Evolutionary conservation across 2,113 vertebrate genomes (phyloP), one percentile per base, ranked within the genome.

Genomic region (Tragelaphus imberbis): DNA sequence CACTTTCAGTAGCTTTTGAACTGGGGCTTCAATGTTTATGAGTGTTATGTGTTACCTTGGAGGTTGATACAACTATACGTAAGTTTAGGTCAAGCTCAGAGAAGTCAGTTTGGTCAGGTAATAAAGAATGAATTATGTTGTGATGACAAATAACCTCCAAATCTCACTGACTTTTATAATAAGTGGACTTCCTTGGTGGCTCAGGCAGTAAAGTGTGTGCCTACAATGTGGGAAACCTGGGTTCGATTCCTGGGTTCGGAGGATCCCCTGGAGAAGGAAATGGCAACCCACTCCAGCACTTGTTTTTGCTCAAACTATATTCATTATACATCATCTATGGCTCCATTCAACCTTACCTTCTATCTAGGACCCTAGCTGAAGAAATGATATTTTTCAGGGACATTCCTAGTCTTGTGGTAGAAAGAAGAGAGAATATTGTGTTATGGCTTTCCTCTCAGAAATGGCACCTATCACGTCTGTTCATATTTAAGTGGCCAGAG

Each of bases 401-500:
- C 58, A 71, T 84, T 75, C 33, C 75, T 75, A 51, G 3, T 58
- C 12, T 80, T 84, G 19, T 55, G 47, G 23, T 59, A 96, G 49
- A 93, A 28, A 95, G 16, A 88, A 88, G 81, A 91, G n/a, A 91
- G 10, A 92, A 49, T 17, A 65, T 2, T 47, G 5, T 75, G 28
- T 92, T 44, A 82, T 2, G 21, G 27, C 10, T 87, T 49, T 47
- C 75, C 92, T 84, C 80, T 94, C 23, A 44, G 28, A 65, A 44
- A 6, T 58, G n/a, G n/a, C 55, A 81, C 17, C 19, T 7, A 80
- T n/a, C 47, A 59, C 27, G 33, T 87, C 55, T 92, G 51, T 19
- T 90, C 55, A 92, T 68, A 87, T 55, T 87, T 92, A 82, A 40
- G 47, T 90, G 55, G 12, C 30, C 75, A 92, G 59, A 91, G 56